Conservation (phyloP, 1,140 invertebrate species). For the Elymnias hypermnestra region DNA sequence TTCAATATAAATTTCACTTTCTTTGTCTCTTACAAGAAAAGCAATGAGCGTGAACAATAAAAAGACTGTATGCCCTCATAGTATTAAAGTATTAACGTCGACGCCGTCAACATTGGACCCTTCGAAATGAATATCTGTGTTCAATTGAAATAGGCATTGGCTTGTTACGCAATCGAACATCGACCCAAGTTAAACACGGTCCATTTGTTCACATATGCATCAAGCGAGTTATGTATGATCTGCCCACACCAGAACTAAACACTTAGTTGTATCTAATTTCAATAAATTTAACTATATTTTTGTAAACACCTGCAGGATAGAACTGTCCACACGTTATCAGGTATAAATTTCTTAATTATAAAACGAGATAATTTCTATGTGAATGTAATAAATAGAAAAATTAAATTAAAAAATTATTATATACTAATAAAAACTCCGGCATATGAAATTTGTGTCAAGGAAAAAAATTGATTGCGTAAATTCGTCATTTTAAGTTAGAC, state of each 20-base stretch:
- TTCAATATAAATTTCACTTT: too few relatives aligned
- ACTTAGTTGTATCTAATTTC: slow-evolving; percentile 22
- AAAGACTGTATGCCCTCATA: slow-evolving; percentile 11
- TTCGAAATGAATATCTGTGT: slow-evolving; percentile 50
- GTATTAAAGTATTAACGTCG: neutral
- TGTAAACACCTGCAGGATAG: neutral
- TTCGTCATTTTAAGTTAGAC: too few relatives aligned
- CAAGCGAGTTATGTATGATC: slow-evolving; percentile 42
- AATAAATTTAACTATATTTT: slow-evolving; percentile 12
- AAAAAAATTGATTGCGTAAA: too few relatives aligned
- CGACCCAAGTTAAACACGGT: slow-evolving; percentile 43
- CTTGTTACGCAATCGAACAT: slow-evolving; percentile 59
- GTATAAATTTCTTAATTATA: too few relatives aligned
- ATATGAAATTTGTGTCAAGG: too few relatives aligned
- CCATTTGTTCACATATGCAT: slow-evolving; percentile 61
- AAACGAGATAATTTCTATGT: too few relatives aligned
- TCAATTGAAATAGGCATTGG: slow-evolving; percentile 65
- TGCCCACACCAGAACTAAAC: slow-evolving; percentile 20
- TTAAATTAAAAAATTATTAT: too few relatives aligned
- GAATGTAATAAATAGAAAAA: too few relatives aligned
- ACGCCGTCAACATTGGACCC: slow-evolving; percentile 25
- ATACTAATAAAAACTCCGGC: too few relatives aligned
- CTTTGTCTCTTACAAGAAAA: too few relatives aligned
- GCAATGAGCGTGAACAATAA: too few relatives aligned
- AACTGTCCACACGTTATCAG: neutral